Percentiles rank a stretch among this genome's conserved stretches.
Evolutionary conservation across 2,113 vertebrate genomes (phyloP).

Genomic region (Setophaga coronata): DNA sequence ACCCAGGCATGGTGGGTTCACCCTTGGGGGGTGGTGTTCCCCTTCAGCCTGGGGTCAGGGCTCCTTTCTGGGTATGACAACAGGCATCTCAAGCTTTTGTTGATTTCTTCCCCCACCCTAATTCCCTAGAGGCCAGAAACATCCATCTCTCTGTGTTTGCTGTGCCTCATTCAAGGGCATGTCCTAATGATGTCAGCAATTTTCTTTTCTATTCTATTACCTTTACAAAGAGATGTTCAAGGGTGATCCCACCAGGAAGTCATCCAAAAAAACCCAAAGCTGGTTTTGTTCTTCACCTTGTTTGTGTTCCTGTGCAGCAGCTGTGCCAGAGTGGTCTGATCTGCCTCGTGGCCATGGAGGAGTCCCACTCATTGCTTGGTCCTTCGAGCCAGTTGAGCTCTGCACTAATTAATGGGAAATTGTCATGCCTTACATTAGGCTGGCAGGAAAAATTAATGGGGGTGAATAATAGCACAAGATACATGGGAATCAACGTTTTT

Average conservation of each 20-base stretch:
- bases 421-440: background rate
- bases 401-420: background rate
- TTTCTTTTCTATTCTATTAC: background rate
- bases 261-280: background rate
- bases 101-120: background rate
- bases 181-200: background rate
- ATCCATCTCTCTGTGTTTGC: fast-evolving
- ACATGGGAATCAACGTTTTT: slow-evolving; percentile 25
- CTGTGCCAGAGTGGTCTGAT: background rate
- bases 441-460: slow-evolving; percentile 7
- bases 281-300: background rate
- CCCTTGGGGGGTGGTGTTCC: background rate
- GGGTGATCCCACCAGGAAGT: background rate
- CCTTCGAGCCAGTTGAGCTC: background rate
- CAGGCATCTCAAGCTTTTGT: background rate
- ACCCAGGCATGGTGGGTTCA: fast-evolving
- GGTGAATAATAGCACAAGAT: slow-evolving; percentile 42
- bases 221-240: background rate
- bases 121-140: background rate
- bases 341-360: background rate
- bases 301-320: fast-evolving
- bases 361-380: background rate
- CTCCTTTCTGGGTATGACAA: background rate
- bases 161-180: background rate
- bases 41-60: fast-evolving